phyloP scores from a whole-genome alignment of 2,113 vertebrate genomes.

The Cynocephalus volans region DNA sequence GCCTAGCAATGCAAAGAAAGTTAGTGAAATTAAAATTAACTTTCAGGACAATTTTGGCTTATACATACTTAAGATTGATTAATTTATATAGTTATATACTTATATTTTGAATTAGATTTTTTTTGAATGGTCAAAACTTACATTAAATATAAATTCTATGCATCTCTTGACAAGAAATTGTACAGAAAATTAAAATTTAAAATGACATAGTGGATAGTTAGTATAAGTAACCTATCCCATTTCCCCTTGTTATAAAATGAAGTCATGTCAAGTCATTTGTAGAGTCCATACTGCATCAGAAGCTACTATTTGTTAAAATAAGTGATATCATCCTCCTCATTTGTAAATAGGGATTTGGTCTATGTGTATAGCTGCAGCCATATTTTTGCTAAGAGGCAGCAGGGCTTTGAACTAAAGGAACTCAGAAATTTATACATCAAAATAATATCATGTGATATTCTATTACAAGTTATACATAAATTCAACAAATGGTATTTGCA shows the following conservation, averaged over 20 bases:
- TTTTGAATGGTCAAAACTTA: not conserved
- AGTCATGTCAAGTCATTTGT: not conserved
- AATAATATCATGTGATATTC: not conserved
- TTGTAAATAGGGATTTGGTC: not conserved
- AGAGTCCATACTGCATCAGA: not conserved
- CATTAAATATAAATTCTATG: not conserved
- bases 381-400: not conserved
- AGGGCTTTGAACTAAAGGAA: not conserved
- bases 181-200: not conserved
- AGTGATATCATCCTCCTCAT: not conserved
- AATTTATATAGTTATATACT: not conserved
- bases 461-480: not conserved
- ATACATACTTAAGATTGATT: not conserved
- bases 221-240: not conserved
- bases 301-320: not conserved
- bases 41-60: not conserved
- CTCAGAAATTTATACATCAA: not conserved
- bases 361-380: not conserved
- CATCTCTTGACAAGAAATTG: not conserved
- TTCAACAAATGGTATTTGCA: not conserved
- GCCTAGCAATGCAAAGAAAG: not conserved
- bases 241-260: not conserved
- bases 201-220: not conserved
- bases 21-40: not conserved
- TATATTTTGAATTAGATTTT: not conserved